Conservation (phyloP, 2,113 vertebrate genomes). For the Paraplagusia blochii region DNA sequence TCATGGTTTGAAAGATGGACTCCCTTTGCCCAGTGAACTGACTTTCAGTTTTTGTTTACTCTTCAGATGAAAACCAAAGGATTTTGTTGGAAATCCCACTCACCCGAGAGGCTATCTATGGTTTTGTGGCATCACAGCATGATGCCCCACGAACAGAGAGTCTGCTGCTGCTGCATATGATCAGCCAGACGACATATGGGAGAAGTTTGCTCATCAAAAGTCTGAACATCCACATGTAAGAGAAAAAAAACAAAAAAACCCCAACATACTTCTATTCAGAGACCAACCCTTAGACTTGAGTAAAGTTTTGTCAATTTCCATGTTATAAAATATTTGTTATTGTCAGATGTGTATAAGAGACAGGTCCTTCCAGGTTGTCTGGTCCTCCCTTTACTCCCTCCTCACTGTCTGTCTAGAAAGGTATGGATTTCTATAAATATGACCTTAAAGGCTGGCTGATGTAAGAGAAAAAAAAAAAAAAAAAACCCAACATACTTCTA, state of each 20-base stretch:
- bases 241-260: not conserved
- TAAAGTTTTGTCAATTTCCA: too few species aligned
- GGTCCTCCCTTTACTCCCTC: not conserved
- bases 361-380: too few species aligned
- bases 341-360: too few species aligned
- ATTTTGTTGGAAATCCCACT: slow-evolving; percentile 69
- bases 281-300: too few species aligned
- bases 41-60: slow-evolving; percentile 12
- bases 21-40: not conserved
- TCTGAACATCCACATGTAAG: slow-evolving; percentile 77
- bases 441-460: too few species aligned
- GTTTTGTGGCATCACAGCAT: slow-evolving; percentile 66
- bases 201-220: slow-evolving; percentile 71
- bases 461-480: too few species aligned
- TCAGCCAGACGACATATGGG: slow-evolving; percentile 61
- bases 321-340: too few species aligned
- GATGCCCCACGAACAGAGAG: slow-evolving; percentile 66
- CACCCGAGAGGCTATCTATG: slow-evolving; percentile 63
- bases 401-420: too few species aligned
- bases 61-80: slow-evolving; percentile 86
- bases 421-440: too few species aligned
- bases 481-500: too few species aligned
- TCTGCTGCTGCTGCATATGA: slow-evolving; percentile 76
- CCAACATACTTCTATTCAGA: not conserved
- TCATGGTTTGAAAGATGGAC: too few species aligned